phyloP scores from a whole-genome alignment of 1,140 invertebrate genomes.

The Octopus sinensis region DNA sequence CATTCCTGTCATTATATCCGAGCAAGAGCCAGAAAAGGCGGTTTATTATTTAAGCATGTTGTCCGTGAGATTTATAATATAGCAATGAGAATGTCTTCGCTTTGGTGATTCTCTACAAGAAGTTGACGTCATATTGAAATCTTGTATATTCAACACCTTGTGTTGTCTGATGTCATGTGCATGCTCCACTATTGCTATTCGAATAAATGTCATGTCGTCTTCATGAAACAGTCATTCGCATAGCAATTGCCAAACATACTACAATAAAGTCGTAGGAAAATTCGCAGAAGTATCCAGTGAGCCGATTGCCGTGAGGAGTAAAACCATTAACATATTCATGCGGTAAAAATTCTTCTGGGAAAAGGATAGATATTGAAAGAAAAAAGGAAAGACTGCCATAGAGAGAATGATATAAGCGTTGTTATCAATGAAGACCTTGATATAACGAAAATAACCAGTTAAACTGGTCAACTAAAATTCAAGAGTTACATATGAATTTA shows the following conservation, averaged over 20 bases:
- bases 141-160: not conserved
- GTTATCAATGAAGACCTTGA: not conserved
- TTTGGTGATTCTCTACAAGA: too few species aligned
- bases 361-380: too few species aligned
- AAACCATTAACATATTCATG: not conserved
- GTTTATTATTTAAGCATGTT: too few species aligned
- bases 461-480: too few species aligned
- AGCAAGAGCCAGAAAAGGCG: too few species aligned
- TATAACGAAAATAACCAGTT: too few species aligned
- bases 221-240: slow-evolving; percentile 12
- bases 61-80: too few species aligned
- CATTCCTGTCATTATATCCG: too few species aligned
- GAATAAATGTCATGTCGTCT: slow-evolving; percentile 2
- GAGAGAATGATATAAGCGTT: not conserved
- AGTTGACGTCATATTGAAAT: too few species aligned
- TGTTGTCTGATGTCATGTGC: not conserved
- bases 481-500: too few species aligned
- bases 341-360: too few species aligned
- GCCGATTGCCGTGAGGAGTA: not conserved
- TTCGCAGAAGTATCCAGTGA: not conserved
- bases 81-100: too few species aligned
- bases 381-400: not conserved
- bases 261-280: not conserved
- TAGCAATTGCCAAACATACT: not conserved
- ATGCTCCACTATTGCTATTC: slow-evolving; percentile 1